Evolutionary conservation across 2,113 vertebrate species (phyloP), one percentile per base, ranked within the genome.

Genomic region (Mus musculus): DNA sequence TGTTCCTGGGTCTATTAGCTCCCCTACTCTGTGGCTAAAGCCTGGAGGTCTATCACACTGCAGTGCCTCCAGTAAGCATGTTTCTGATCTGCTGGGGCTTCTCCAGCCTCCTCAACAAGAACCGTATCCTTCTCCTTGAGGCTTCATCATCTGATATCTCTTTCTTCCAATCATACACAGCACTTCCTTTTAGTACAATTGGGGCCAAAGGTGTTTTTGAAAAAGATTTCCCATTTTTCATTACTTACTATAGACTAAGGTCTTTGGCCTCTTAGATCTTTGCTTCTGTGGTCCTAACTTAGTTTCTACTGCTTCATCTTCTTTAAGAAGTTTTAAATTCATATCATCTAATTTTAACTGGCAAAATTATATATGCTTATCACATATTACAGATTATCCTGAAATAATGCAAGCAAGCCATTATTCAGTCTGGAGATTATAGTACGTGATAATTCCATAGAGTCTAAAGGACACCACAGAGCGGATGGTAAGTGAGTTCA

Each of bases 301-400:
- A 76, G 19, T 87, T 94, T 93, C 49, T 59, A 91, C 36, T 87
- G 36, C 73, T 89, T 96, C 88, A 61, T 87, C 36, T 22, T 89
- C 42, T 36, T 67, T 54, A 61, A 65, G n/a, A 89, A 33, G 19
- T 61, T 85, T 93, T 93, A 71, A 49, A 26, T 65, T 42, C 17
- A 9, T 56, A 73, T 77, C 56, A 76, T 39, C 65, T 90, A 87
- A 85, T 67, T 90, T 84, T 90, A 93, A 86, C 65, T 86, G 26
- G 36, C 22, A 90, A 84, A 93, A 54, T 49, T 78, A 5, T n/a
- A 20, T 39, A 54, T 24, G 19, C 19, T 19, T 73, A 89, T 78
- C 28, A 73, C 46, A 11, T 54, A 54, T 9, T 67, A 80, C 24
- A 65, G 54, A 56, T 36, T 77, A 10, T 69, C 72, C 59, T 67